phyloP scores from a whole-genome alignment of 2,113 vertebrate species.

The Tonatia bakeri region DNA sequence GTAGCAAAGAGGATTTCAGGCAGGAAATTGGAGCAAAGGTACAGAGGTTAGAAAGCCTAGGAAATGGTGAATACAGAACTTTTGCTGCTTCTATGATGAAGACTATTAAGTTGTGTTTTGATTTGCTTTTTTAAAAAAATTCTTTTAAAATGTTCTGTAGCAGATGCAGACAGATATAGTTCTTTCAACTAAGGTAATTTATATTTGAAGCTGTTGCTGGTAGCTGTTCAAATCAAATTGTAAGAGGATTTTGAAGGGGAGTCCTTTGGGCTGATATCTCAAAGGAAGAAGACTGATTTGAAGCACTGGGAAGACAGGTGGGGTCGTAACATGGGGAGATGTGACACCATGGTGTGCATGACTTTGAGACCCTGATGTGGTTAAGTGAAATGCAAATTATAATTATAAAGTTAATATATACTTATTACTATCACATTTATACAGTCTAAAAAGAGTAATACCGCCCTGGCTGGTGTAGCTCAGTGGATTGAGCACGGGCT shows the following conservation, averaged over 20 bases:
- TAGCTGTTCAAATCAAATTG: not conserved
- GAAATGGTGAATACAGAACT: not conserved
- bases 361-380: not conserved
- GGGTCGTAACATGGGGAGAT: not conserved
- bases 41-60: not conserved
- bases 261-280: not conserved
- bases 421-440: not conserved
- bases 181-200: constrained; percentile 35
- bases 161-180: not conserved
- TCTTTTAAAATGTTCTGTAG: constrained; percentile 21
- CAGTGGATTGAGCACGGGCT: too few species aligned
- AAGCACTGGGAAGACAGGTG: not conserved
- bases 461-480: too few species aligned
- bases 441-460: not conserved
- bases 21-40: constrained; percentile 43
- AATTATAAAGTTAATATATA: not conserved
- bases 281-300: not conserved
- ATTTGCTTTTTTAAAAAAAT: not conserved
- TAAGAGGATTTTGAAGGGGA: not conserved
- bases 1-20: constrained; percentile 54
- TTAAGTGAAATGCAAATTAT: not conserved
- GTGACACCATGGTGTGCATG: not conserved
- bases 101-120: constrained; percentile 50
- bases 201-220: constrained; percentile 18
- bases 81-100: constrained; percentile 19